These are phyloP conservation scores for Phyllopteryx taeniolatus DNA, from an alignment of 2,113 vertebrate species.

Conservation along the genomic window DNA sequence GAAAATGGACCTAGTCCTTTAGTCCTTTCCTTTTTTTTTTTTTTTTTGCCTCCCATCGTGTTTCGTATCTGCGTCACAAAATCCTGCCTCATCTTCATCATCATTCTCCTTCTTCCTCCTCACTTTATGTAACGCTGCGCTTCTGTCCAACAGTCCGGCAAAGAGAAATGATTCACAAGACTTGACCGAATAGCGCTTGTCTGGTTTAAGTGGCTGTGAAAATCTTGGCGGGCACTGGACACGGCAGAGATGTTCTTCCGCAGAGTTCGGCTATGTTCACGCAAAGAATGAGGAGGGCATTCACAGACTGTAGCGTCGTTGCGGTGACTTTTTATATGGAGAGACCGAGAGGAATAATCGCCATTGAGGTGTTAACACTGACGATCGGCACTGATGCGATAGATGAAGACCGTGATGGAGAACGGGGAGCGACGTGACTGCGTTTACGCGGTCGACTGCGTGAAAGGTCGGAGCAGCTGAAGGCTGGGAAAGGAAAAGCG, in stretches of 20 bases:
- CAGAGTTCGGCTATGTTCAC: not conserved
- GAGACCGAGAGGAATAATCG: conserved; percentile 3
- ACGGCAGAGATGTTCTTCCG: not conserved
- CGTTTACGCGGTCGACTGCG: conserved; percentile 56
- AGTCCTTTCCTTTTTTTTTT: conserved; percentile 17
- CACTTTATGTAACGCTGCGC: conserved; percentile 63
- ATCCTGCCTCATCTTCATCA: conserved; percentile 41
- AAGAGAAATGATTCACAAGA: conserved; percentile 53
- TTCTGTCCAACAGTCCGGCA: conserved; percentile 44
- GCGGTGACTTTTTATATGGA: not conserved
- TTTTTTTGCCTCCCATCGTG: conserved; percentile 5
- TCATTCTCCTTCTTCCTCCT: conserved; percentile 32
- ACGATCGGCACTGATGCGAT: conserved; percentile 41
- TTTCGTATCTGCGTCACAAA: conserved; percentile 56
- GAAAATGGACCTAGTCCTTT: not conserved
- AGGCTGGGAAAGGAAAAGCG: not conserved
- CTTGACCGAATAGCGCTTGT: conserved; percentile 53
- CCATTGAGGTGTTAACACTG: conserved; percentile 37
- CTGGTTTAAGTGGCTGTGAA: conserved; percentile 55
- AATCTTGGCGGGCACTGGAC: conserved; percentile 23
- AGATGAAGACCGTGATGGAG: conserved; percentile 55
- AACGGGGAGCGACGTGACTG: conserved; percentile 32
- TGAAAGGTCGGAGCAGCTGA: conserved; percentile 61
- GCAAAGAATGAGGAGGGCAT: not conserved
- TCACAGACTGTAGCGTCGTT: not conserved